A percentile compares a stretch with the other conserved stretches of the same genome.
These are phyloP conservation scores for Oncorhynchus tshawytscha DNA, from an alignment of 2,113 vertebrate genomes.

Conservation along the genomic window DNA sequence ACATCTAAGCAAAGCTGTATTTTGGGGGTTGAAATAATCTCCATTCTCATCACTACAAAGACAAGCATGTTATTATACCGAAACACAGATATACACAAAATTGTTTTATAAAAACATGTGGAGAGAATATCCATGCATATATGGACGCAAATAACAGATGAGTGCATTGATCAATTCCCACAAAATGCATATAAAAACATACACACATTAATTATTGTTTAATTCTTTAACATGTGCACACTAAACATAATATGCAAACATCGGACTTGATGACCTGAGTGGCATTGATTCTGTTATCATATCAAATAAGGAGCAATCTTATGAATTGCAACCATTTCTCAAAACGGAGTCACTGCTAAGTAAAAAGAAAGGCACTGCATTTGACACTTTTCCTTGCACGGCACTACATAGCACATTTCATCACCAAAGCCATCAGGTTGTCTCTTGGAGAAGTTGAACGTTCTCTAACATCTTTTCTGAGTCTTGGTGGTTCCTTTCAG, in stretches of 20 bases:
- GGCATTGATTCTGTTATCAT: not conserved
- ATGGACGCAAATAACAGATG: not conserved
- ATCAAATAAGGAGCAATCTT: not conserved
- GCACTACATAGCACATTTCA: not conserved
- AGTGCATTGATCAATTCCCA: not conserved
- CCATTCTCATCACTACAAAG: not conserved
- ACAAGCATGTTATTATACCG: not conserved
- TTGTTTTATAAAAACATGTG: not conserved
- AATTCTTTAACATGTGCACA: not conserved
- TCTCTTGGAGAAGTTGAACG: not conserved
- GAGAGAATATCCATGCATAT: not conserved
- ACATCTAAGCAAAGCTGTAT: not conserved
- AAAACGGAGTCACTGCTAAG: not conserved
- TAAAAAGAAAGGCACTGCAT: not conserved
- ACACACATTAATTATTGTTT: constrained; percentile 15
- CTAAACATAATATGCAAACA: not conserved
- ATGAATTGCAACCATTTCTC: not conserved
- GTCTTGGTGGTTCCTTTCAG: constrained; percentile 56
- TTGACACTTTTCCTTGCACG: not conserved
- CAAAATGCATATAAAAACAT: not conserved
- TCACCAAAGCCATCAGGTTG: not conserved
- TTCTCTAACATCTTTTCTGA: constrained; percentile 72
- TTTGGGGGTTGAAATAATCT: no score
- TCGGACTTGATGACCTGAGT: not conserved
- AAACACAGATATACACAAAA: not conserved